Base-by-base conservation (phyloP, 2,113 vertebrate species). In the Dicaeum eximium region DNA sequence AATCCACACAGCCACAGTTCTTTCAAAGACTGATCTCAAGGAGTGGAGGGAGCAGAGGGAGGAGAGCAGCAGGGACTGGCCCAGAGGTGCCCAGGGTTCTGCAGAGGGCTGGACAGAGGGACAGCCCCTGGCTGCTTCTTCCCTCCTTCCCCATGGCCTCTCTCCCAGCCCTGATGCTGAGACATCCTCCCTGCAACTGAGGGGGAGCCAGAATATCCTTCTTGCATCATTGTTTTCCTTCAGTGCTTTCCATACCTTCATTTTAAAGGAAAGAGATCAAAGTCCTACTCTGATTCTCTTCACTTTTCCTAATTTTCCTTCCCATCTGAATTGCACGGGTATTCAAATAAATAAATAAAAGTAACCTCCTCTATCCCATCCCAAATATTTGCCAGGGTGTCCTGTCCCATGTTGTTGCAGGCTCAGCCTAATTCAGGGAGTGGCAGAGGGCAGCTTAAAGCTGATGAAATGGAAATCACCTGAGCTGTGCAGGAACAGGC, bases 61-160 rank as follows among this genome's bases (percentile, higher is more conserved):
- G 54, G 2, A 57, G n/a, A 10, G 37, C 19, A 45, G 71, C 22
- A 35, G 50, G 35, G 70, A 14, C 33, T 54, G 75, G 50, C 50
- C 50, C 38, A 27, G 70, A 33, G 38, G 7, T 48, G 35, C 16
- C 35, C 65, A 30, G 37, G 30, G 37, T 60, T 38, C 38, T 37
- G 9, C 14, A 27, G 33, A 73, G 50, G 38, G 73, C 57, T 53
- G 70, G 45, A 25, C 56, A 44, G 35, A 40, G 57, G 19, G 28
- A 37, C 31, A 50, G 19, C 15, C 31, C 66, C 38, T 11, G 3
- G 16, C 13, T 74, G 20, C 67, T 72, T 21, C 47, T 67, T 83
- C 38, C 31, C 24, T 58, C 47, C 22, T 16, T 58, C 67, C 31
- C 28, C 1, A 0, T 1, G 7, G n/a, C 22, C 1, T 2, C 23